Base-by-base conservation (phyloP, 2,888 invertebrate species). In the Thelaira solivaga region DNA sequence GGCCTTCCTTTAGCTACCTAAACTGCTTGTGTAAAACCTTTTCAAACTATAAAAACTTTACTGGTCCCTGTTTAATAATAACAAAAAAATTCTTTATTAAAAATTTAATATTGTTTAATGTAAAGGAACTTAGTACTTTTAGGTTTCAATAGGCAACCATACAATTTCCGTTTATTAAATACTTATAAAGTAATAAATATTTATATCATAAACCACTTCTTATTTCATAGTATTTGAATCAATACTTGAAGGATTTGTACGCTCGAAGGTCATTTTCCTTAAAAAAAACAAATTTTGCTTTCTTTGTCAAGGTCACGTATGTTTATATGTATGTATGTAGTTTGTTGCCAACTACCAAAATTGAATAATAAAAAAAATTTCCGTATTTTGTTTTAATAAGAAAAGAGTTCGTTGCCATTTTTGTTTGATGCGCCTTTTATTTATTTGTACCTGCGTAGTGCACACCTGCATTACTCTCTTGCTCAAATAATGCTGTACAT, bases 261-360 rank as follows among this genome's bases (percentile, higher is more conserved):
- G 34, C 57, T 74, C 65, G 57, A 74, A 69, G 55, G 78, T 65
- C 31, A 39, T 69, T 72, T 67, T 24, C 4, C 4, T 10, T 20
- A 31, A 18, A 20, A 13, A 49, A 62, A 34, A 55, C 18, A 51
- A 34, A 51, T 43, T 45, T 61, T 76, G 26, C 55, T 82, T 85
- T 85, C 85, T 74, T 72, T 85, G 86, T 81, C 87, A 87, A 87
- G 87, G 87, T 87, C 86, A 85, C 76, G 81, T 68, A 73, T 82
- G n/a, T n/a, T n/a, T n/a, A n/a, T n/a, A n/a, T n/a, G n/a, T n/a
- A n/a, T n/a, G n/a, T n/a, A n/a, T n/a, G n/a, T n/a, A n/a, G n/a
- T 81, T 80, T 62, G 67, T 76, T 57, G 45, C 61, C 62, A 77
- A 68, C 68, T 61, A 55, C 0, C 1, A 20, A 45, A 69, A 39